Evolutionary conservation across 2,888 invertebrate species (phyloP).

Genomic region (Thecocarcelia acutangulata): DNA sequence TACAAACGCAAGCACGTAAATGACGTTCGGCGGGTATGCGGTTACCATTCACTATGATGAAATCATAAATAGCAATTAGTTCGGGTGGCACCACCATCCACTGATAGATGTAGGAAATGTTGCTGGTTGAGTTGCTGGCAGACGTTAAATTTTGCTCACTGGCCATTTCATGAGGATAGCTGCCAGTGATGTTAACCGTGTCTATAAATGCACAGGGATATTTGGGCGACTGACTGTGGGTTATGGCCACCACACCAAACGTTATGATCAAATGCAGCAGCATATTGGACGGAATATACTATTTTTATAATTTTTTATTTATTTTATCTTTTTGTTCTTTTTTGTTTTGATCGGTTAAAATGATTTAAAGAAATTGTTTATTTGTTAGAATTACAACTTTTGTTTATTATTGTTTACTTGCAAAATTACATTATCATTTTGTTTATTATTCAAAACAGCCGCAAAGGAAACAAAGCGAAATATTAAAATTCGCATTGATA

Average conservation of each 20-base stretch:
- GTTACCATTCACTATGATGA: conserved; percentile 75
- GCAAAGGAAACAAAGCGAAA: conserved; percentile 2
- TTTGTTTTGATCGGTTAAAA: not conserved
- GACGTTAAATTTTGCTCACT: conserved; percentile 4
- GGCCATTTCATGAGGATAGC: conserved; percentile 57
- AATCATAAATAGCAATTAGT: conserved; percentile 76
- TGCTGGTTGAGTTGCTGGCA: conserved; percentile 51
- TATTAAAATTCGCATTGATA: not conserved
- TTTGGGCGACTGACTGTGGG: conserved; percentile 69
- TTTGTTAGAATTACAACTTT: conserved; percentile 32
- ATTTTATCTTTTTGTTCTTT: no score
- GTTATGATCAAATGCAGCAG: not conserved
- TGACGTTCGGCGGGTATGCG: conserved; percentile 74
- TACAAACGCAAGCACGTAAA: conserved; percentile 79
- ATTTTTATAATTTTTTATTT: conserved; percentile 7
- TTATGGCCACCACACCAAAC: conserved; percentile 61
- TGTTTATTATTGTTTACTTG: conserved; percentile 11
- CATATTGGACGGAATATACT: conserved; percentile 6
- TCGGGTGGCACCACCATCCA: conserved; percentile 75
- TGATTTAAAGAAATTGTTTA: conserved; percentile 25
- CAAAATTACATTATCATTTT: conserved; percentile 27
- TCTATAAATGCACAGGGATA: conserved; percentile 79
- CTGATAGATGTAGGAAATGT: conserved; percentile 75
- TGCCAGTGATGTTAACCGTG: conserved; percentile 78
- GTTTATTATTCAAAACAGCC: conserved; percentile 23